These are phyloP conservation scores for Drosophila melanica DNA, from an alignment of 1,140 invertebrate genomes.

Conservation along the genomic window DNA sequence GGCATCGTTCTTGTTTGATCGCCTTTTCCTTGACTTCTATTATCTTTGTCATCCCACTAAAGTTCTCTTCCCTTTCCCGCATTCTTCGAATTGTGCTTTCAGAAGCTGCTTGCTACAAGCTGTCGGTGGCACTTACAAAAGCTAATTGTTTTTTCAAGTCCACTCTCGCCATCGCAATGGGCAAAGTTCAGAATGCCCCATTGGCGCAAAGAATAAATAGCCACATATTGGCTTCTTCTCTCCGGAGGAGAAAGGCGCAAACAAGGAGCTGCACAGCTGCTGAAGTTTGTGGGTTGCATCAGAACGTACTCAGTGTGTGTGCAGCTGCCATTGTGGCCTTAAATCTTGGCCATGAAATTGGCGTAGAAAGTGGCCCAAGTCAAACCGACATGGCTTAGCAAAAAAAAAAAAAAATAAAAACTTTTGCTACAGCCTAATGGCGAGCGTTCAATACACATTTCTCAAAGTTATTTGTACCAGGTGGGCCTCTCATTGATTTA, in stretches of 20 bases:
- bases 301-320: neutral
- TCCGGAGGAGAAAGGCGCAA: too few relatives aligned
- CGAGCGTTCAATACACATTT: conserved; percentile 73
- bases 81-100: too few relatives aligned
- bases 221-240: neutral
- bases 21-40: too few relatives aligned
- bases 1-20: too few relatives aligned
- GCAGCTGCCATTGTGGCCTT: conserved; percentile 29
- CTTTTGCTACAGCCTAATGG: conserved; percentile 9
- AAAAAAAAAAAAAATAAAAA: too few relatives aligned
- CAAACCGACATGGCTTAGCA: conserved; percentile 6
- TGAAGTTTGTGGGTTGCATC: conserved; percentile 10
- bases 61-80: too few relatives aligned
- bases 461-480: conserved; percentile 76
- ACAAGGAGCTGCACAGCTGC: neutral
- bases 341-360: conserved; percentile 46
- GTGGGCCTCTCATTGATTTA: conserved; percentile 79
- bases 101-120: conserved; percentile 12
- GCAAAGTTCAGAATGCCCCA: neutral
- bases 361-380: conserved; percentile 45
- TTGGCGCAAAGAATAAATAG: neutral
- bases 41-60: too few relatives aligned
- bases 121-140: conserved; percentile 11
- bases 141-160: conserved; percentile 23
- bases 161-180: conserved; percentile 1